These are phyloP conservation scores for Elaphurus davidianus DNA, from an alignment of 2,113 vertebrate genomes.

Conservation along the genomic window DNA sequence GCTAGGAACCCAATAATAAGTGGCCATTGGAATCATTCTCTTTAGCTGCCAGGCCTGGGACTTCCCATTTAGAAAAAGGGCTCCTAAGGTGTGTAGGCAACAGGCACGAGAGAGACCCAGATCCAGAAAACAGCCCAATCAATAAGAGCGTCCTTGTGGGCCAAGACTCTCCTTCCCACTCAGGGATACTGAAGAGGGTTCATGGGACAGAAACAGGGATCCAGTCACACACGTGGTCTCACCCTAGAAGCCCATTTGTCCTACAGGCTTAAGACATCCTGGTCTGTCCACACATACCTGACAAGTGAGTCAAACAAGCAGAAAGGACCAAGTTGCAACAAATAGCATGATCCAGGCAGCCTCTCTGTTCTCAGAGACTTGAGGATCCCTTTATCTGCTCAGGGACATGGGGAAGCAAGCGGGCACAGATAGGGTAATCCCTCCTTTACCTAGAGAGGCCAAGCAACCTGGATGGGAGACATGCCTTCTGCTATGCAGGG, in stretches of 20 bases:
- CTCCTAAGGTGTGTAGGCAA: neutral
- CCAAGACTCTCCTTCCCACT: neutral
- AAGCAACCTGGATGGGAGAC: too few species aligned
- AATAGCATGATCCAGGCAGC: neutral
- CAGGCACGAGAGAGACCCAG: neutral
- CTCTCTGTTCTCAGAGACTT: neutral
- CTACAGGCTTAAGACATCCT: neutral
- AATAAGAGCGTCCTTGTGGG: rapidly evolving
- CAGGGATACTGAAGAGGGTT: neutral
- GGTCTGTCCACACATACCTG: neutral
- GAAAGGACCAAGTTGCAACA: rapidly evolving
- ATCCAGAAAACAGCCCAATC: neutral
- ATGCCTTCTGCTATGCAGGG: neutral
- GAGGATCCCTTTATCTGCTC: neutral
- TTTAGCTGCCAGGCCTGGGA: neutral
- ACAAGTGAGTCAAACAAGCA: neutral
- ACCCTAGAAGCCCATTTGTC: neutral
- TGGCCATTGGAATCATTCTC: neutral
- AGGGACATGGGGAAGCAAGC: neutral
- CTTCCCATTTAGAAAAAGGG: neutral
- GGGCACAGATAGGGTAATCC: rapidly evolving
- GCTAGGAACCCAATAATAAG: neutral
- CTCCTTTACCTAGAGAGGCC: neutral
- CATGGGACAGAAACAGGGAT: neutral
- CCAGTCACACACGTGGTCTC: neutral